Evolutionary conservation across 1,140 invertebrate species (phyloP), one percentile per base, ranked within the genome.

Genomic region (Idris sp.): DNA sequence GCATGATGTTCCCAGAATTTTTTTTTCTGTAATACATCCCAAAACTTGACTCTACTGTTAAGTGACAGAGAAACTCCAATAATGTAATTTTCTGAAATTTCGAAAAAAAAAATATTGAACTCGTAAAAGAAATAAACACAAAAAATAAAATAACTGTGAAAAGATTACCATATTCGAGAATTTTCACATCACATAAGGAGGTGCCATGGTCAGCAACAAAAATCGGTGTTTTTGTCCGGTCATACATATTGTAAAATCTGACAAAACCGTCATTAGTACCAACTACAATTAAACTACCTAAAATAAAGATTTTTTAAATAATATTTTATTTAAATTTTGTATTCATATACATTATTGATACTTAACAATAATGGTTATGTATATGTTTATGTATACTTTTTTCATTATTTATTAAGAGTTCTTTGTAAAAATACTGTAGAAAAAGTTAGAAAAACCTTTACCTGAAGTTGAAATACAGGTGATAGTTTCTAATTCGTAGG

Each of bases 161-260:
- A 56, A 2, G 2, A 16, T n/a, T 62, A 74, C 72, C 64, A 51
- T 68, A 43, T 68, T 68, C 72, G 5, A 68, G 1, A 14, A 74
- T 58, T 54, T 74, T 28, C 18, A 74, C 9, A 15, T 74, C 56
- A 10, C 9, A 16, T 9, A 68, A 19, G 4, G 56, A 49, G 3
- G 22, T 1, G 2, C 28, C 31, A 18, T 64, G 72, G 26, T 74
- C 56, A 10, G 41, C 72, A 2, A 58, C 14, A 43, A 7, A 74
- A 0, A 68, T 30, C 19, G 64, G 62, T 25, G 0, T 13, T 38
- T 43, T 14, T 8, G 31, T 51, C 10, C 56, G 64, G 3, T 58
- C 25, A 25, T 44, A 30, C 49, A 74, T 46, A 10, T 68, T 68
- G 30, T 64, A 74, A 64, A 74, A 74, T 26, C 48, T 28, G 2